phyloP scores from a whole-genome alignment of 2,888 invertebrate species.

The Mesopsocus fuscifrons region DNA sequence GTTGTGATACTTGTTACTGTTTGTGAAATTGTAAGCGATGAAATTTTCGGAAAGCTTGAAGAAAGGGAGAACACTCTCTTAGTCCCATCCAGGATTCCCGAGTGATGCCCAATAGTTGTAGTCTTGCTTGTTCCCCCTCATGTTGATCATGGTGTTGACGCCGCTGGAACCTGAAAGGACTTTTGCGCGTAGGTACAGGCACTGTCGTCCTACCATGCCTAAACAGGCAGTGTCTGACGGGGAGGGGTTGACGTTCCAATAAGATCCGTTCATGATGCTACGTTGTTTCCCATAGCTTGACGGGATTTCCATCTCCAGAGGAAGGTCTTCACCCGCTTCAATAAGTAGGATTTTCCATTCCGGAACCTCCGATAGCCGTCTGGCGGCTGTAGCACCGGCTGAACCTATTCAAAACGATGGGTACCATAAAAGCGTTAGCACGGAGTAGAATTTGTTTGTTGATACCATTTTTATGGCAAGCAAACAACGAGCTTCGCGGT shows the following conservation, averaged over 20 bases:
- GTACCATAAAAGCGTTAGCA: too few relatives aligned
- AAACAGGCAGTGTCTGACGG: neutral
- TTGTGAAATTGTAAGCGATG: neutral
- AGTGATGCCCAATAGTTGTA: conserved; percentile 25
- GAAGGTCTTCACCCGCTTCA: conserved; percentile 33
- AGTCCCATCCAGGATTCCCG: conserved; percentile 20
- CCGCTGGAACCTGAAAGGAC: conserved; percentile 29
- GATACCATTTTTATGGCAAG: too few relatives aligned
- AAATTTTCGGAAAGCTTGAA: conserved; percentile 17
- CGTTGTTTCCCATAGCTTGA: conserved; percentile 16
- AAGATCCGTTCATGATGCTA: neutral
- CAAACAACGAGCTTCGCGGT: too few relatives aligned
- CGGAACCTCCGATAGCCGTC: conserved; percentile 26
- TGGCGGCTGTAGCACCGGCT: conserved; percentile 32
- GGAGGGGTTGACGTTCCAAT: neutral
- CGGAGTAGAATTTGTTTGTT: too few relatives aligned
- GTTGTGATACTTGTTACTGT: neutral
- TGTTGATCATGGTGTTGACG: conserved; percentile 28
- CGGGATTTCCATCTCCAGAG: conserved; percentile 27
- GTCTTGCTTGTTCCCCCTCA: conserved; percentile 21
- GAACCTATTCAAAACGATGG: too few relatives aligned
- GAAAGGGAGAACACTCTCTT: conserved; percentile 18
- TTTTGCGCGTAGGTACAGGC: conserved; percentile 63
- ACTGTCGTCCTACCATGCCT: conserved; percentile 34
- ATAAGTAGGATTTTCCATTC: conserved; percentile 30